A percentile compares a stretch with the other conserved stretches of the same genome.
These are phyloP conservation scores for Coregonus clupeaformis DNA, from an alignment of 2,113 vertebrate species.

Conservation along the genomic window DNA sequence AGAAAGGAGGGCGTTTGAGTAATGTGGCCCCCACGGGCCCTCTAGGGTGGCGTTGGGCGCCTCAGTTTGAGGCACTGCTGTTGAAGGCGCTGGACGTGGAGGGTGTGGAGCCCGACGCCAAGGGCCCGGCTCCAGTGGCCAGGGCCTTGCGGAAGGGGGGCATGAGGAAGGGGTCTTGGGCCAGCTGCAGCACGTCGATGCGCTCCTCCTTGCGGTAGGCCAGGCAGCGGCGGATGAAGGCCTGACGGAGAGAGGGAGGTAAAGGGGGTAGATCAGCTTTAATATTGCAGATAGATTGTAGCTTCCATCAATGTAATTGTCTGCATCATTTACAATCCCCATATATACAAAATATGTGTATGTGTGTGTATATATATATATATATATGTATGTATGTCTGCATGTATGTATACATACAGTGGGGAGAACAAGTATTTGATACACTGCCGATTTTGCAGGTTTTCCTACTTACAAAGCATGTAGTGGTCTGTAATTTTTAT, in stretches of 20 bases:
- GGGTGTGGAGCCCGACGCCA: slow-evolving; percentile 78
- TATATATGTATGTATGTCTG: no score
- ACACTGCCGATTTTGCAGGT: no score
- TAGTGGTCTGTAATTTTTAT: no score
- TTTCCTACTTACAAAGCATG: no score
- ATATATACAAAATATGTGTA: no score
- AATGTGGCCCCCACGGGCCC: neutral
- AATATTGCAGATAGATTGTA: no score
- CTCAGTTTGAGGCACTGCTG: slow-evolving; percentile 91
- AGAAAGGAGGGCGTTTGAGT: slow-evolving; percentile 10
- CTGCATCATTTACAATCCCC: no score
- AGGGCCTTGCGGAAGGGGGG: slow-evolving; percentile 91
- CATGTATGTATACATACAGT: no score
- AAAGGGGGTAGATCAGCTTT: neutral
- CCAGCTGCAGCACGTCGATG: slow-evolving; percentile 90
- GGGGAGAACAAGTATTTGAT: no score
- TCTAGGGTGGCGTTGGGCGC: neutral
- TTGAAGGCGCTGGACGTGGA: slow-evolving; percentile 87
- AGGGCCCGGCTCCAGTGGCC: slow-evolving; percentile 77
- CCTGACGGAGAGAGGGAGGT: slow-evolving; percentile 61
- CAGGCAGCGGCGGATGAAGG: slow-evolving; percentile 91
- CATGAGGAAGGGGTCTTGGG: slow-evolving; percentile 90
- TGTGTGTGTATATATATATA: no score
- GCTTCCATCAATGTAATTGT: no score
- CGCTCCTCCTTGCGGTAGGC: slow-evolving; percentile 94